Base-by-base conservation (phyloP, 2,797 vertebrate genomes). In the Phrynocephalus vlangalii region DNA sequence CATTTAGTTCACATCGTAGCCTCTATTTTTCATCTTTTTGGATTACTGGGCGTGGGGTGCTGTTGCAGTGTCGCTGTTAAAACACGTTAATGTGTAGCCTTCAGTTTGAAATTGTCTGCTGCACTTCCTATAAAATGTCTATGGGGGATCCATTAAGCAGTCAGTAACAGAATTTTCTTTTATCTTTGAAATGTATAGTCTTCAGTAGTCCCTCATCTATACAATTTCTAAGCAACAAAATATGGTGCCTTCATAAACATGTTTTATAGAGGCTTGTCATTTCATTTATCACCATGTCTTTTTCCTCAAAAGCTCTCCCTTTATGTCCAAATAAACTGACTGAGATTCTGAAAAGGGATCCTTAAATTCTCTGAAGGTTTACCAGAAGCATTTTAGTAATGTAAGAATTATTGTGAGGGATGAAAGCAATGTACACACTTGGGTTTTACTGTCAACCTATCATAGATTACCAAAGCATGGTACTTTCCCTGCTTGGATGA, bases 311-410 rank as follows among this genome's bases (percentile, higher is more conserved):
- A 60, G 38, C 71, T 92, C 70, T 89, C 86, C 52, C 88, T 81
- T 67, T 88, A 18, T 82, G 91, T 81, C 60, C 52, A 93, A 78
- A 84, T 88, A 92, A 94, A 88, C 88, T 89, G 84, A 83, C 50
- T 84, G 78, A 91, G 70, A 88, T 33, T 90, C 86, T 87, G 75
- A 86, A 91, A 93, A 92, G 83, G 63, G 50, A 60, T 18, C 86
- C 82, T 91, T 89, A 90, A 90, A 94, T 90, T 90, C 71, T 91
- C 38, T 85, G 88, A 94, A 91, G 84, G 1, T 80, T 68, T 95
- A 91, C 50, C 67, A 93, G 16, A 15, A 84, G 33, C 15, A 72
- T 83, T 75, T 91, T 48, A 93, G 60, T 38, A 93, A 91, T 78
- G 22, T 52, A 93, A 91, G 68, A 86, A 86, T 91, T 87, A 89